Percentiles rank a stretch among this genome's conserved stretches.
phyloP scores from a whole-genome alignment of 1,140 invertebrate species.

The Aporrectodea caliginosa region DNA sequence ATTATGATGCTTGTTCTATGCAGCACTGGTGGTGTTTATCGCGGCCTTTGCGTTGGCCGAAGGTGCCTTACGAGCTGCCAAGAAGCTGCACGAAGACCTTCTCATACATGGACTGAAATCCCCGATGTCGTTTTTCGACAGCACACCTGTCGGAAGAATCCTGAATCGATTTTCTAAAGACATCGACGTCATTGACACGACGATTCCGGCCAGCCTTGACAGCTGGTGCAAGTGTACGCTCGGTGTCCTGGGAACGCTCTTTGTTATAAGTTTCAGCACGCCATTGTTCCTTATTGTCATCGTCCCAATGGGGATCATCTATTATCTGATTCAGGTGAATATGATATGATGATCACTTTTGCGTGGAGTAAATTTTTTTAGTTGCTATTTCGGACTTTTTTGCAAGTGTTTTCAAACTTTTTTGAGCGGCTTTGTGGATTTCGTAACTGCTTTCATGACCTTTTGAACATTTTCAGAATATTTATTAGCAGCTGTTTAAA shows the following conservation, averaged over 20 bases:
- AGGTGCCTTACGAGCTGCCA: constrained; percentile 24
- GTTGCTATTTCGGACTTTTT: neutral
- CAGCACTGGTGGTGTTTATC: constrained; percentile 20
- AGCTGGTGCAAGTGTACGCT: constrained; percentile 7
- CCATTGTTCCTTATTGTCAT: constrained; percentile 18
- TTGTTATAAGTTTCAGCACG: constrained; percentile 29
- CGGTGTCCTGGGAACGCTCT: constrained; percentile 18
- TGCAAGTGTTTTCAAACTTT: neutral
- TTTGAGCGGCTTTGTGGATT: neutral
- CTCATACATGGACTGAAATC: constrained; percentile 61
- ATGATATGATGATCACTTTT: neutral
- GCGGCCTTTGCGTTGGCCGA: constrained; percentile 15
- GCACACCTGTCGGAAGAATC: constrained; percentile 58
- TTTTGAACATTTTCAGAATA: no score
- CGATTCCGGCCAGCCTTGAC: constrained; percentile 45
- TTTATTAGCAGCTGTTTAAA: no score
- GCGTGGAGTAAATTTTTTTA: neutral
- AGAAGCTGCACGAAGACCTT: constrained; percentile 28
- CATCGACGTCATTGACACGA: constrained; percentile 57
- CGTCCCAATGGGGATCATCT: constrained; percentile 16
- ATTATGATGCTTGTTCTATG: no score
- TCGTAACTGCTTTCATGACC: no score
- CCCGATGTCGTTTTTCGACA: constrained; percentile 70
- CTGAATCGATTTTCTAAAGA: constrained; percentile 66
- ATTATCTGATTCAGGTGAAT: constrained; percentile 28